Evolutionary conservation across 2,797 vertebrate genomes (phyloP).

Genomic region (Cottoperca gobio): DNA sequence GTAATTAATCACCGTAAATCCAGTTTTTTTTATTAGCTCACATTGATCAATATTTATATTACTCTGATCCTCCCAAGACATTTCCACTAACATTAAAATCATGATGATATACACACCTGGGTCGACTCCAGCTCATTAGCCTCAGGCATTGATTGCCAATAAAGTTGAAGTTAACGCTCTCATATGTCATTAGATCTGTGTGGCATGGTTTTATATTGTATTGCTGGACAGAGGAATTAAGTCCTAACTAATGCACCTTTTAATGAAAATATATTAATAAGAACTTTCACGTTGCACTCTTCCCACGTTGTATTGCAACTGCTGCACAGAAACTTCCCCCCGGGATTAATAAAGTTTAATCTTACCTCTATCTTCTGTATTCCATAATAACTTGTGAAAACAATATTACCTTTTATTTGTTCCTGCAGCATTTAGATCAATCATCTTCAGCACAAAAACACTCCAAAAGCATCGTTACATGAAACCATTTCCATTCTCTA

Average conservation of each 20-base stretch:
- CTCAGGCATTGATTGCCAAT: conserved; percentile 34
- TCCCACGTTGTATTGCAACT: not conserved
- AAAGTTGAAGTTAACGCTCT: conserved; percentile 23
- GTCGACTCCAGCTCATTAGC: conserved; percentile 46
- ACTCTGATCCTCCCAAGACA: conserved; percentile 29
- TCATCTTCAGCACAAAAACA: not conserved
- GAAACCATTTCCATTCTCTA: not conserved
- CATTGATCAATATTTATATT: conserved; percentile 61
- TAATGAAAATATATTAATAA: not conserved
- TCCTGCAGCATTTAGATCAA: not conserved
- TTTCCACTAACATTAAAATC: conserved; percentile 50
- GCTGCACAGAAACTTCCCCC: not conserved
- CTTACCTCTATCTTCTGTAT: not conserved
- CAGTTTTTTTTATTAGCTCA: conserved; percentile 48
- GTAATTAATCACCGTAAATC: conserved; percentile 43
- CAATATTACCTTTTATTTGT: not conserved
- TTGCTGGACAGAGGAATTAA: not conserved
- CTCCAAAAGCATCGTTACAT: not conserved
- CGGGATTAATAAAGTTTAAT: not conserved
- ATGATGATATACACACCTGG: conserved; percentile 25
- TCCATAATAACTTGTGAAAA: not conserved
- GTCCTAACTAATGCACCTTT: not conserved
- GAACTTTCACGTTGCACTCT: not conserved
- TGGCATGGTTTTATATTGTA: not conserved
- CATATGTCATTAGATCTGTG: conserved; percentile 24